Conservation (phyloP, 2,113 vertebrate genomes). For the Prochilodus magdalenae region DNA sequence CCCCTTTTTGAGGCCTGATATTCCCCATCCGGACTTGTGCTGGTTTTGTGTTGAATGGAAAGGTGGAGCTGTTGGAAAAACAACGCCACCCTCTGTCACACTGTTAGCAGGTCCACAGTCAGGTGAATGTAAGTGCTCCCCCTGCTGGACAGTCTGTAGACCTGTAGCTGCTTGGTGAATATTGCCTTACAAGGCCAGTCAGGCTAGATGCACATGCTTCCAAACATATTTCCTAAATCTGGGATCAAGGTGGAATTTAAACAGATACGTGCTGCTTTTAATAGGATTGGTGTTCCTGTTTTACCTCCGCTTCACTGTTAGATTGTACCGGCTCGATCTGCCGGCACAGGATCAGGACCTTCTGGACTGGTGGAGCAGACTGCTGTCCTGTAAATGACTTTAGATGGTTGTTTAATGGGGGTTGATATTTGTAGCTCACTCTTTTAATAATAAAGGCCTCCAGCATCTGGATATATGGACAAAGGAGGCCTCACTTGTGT, state of each 20-base stretch:
- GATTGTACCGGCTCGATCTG: not conserved
- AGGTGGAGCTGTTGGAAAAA: not conserved
- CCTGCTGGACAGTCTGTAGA: not conserved
- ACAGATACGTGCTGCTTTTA: slow-evolving; percentile 3
- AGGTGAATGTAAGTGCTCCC: not conserved
- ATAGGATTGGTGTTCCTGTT: not conserved
- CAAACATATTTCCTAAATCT: not conserved
- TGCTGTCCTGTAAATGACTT: too few relatives aligned
- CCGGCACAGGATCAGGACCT: not conserved
- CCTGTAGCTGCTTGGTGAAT: not conserved
- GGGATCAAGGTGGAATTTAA: not conserved
- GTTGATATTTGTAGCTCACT: too few relatives aligned
- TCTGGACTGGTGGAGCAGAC: not conserved
- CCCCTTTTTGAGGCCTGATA: not conserved
- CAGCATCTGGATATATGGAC: not conserved
- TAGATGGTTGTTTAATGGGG: too few relatives aligned
- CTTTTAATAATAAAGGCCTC: too few relatives aligned
- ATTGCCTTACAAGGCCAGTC: slow-evolving; percentile 18
- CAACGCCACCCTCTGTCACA: not conserved
- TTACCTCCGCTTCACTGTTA: not conserved
- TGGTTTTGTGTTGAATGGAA: too few relatives aligned
- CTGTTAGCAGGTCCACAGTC: not conserved
- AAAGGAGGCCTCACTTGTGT: not conserved
- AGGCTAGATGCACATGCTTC: not conserved
- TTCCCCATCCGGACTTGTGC: not conserved